Base-by-base conservation (phyloP, 1,140 invertebrate genomes). In the Bombus impatiens region DNA sequence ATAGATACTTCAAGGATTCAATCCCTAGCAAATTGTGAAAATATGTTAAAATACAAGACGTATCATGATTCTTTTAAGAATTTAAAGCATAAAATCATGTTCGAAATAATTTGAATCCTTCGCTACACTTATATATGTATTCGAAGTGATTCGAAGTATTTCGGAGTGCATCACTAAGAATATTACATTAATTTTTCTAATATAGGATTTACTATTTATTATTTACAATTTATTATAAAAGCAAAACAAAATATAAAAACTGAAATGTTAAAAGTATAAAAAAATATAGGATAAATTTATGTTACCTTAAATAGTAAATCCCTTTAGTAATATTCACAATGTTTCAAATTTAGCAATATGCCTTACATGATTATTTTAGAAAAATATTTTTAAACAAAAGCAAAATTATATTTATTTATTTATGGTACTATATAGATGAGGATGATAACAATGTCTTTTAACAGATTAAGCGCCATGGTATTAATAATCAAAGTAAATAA, bases 381-480 rank as follows among this genome's bases (percentile, higher is more conserved):
- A 57, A 76, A 10, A 57, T 28, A 59, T 47, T 76, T 37, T 13
- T 25, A 5, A 47, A 47, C 15, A 37, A 28, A 28, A 75, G 57
- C 12, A 57, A 76, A 57, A 37, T 80, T 75, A 42, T 37, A 77
- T 53, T 25, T 57, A 4, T 25, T 25, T 87, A 47, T 22, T 32
- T 59, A 37, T 62, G 10, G 22, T 40, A 79, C 13, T 65, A 42
- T 74, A 59, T 78, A 74, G 10, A 65, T 59, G 42, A 37, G 13
- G 10, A 62, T 62, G 59, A 62, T 67, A 82, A 65, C 40, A 70
- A 47, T 22, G 25, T 74, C 42, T 59, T 37, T 86, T 87, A 87
- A 88, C 79, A 78, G 59, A 77, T 83, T 87, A 87, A 88, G 74
- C 75, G 57, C 59, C 78, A 83, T 78, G 37, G 2, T 67, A n/a